These are phyloP conservation scores for Neotoxoptera formosana DNA, from an alignment of 1,140 invertebrate genomes.

Conservation along the genomic window DNA sequence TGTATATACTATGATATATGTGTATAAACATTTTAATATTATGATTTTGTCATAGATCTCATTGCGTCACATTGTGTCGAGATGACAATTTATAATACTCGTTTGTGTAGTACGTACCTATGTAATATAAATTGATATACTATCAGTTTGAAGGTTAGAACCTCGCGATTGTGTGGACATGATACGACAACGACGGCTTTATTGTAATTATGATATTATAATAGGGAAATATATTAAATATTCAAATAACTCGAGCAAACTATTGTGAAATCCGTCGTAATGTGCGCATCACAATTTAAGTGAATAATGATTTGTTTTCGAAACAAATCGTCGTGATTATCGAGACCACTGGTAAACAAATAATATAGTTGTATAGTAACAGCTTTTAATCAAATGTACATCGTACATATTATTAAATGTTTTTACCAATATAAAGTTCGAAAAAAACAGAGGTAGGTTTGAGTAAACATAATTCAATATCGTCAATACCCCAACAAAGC, in stretches of 20 bases:
- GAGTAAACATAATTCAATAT: too few relatives aligned
- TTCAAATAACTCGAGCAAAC: background rate
- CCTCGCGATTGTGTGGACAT: background rate
- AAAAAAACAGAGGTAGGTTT: too few relatives aligned
- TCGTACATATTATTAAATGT: too few relatives aligned
- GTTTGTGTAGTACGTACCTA: background rate
- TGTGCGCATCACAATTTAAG: background rate
- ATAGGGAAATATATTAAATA: slow-evolving; percentile 12
- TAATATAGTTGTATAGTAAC: background rate
- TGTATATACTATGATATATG: background rate
- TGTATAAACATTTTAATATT: background rate
- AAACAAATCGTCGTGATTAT: background rate
- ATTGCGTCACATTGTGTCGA: slow-evolving; percentile 5
- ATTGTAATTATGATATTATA: slow-evolving; percentile 4
- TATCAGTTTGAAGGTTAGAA: slow-evolving; percentile 6
- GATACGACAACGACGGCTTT: background rate
- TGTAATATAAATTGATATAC: slow-evolving; percentile 5
- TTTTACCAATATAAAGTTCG: too few relatives aligned
- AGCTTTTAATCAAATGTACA: too few relatives aligned
- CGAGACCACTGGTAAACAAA: background rate
- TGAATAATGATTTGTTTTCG: background rate
- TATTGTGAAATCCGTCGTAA: background rate
- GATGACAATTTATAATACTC: slow-evolving; percentile 8
- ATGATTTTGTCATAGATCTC: background rate
- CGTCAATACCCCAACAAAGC: too few relatives aligned